Evolutionary conservation across 2,113 vertebrate genomes (phyloP), one percentile per base, ranked within the genome.

Genomic region (Nannospalax galili): DNA sequence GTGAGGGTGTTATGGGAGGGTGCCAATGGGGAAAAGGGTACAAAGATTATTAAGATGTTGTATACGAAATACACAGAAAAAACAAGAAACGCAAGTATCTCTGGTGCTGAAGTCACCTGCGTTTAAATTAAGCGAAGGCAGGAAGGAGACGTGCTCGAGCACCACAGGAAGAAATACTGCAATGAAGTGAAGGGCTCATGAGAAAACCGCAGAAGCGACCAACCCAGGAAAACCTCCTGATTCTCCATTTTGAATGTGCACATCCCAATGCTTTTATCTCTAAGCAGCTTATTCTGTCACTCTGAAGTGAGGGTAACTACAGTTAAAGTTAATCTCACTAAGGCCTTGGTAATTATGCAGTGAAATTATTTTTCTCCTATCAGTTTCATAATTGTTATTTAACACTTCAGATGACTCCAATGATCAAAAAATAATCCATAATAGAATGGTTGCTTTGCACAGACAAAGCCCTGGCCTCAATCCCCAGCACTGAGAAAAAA

Each of bases 351-450:
- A 80, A 85, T 80, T 89, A 82, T 42, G 93, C 77, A 52, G 73
- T 58, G 56, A 14, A 69, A 86, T 92, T 60, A 65, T 52, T 94
- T 67, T 94, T 84, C 88, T 84, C 78, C 88, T 3, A 45, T 45
- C 11, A 58, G 48, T 72, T 87, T 84, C 56, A 69, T 75, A 80
- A 72, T 16, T 69, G n/a, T 52, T 90, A 90, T 56, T 69, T 90
- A 89, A 86, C 48, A 88, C 37, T 87, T 87, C 78, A 91, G 73
- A 82, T 86, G 81, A 89, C 69, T 75, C n/a, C 52, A 84, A 37
- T 42, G 35, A 65, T 67, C 64, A 82, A 88, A 89, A 72, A 93
- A 86, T 15, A 88, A 87, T 16, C 40, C 26, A n/a, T n/a, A n/a
- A 35, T 22, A 45, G 60, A 58, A 32, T 3, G 37, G 69, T 67